Conservation (phyloP, 2,797 vertebrate species). For the Mus spretus region DNA sequence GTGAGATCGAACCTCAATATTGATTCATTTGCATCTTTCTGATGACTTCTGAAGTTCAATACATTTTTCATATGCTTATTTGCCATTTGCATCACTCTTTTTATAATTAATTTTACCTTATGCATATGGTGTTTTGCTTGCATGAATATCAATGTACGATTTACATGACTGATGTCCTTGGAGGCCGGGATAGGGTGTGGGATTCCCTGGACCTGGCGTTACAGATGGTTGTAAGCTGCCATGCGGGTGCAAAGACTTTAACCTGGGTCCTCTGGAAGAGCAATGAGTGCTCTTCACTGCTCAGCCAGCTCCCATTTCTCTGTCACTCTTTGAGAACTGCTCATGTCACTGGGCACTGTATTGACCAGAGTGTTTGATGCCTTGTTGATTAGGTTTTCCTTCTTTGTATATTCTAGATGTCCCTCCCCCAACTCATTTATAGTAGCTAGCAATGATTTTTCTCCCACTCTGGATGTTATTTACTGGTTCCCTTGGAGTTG, state of each 20-base stretch:
- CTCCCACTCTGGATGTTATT: background rate
- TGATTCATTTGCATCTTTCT: background rate
- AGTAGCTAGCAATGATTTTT: background rate
- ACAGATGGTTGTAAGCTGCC: background rate
- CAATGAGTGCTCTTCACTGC: background rate
- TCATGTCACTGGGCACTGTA: background rate
- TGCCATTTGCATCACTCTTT: no score
- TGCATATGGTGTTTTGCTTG: background rate
- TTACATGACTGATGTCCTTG: background rate
- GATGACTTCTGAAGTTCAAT: background rate
- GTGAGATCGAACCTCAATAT: background rate
- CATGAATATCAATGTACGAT: background rate
- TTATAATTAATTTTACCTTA: background rate
- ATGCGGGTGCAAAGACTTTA: background rate
- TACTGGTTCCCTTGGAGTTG: no score
- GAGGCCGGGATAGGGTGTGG: background rate
- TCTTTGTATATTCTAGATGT: background rate
- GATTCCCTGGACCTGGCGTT: background rate
- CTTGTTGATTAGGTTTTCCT: background rate
- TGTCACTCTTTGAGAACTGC: background rate
- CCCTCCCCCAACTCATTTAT: background rate
- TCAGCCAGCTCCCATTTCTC: background rate
- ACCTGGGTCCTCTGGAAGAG: background rate
- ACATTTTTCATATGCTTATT: background rate
- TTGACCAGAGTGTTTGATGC: background rate